Percentiles rank a stretch among this genome's conserved stretches.
These are phyloP conservation scores for Notechis scutatus DNA, from an alignment of 2,113 vertebrate species.

Conservation along the genomic window DNA sequence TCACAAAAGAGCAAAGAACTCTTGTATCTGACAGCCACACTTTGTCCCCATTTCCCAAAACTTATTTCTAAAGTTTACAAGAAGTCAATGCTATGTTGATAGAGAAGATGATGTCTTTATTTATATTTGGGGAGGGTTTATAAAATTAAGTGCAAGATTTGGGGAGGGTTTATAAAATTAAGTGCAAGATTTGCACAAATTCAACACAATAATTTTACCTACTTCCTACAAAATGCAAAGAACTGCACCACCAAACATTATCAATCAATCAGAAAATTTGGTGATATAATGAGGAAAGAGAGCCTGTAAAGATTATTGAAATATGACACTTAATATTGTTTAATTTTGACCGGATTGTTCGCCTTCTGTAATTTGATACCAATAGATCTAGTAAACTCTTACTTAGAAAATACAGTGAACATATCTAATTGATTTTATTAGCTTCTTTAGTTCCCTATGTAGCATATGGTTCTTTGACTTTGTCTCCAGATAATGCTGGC, in stretches of 20 bases:
- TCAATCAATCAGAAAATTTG: background rate
- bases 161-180: background rate
- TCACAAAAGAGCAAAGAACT: background rate
- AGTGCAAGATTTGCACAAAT: background rate
- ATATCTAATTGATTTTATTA: conserved; percentile 2
- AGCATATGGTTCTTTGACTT: background rate
- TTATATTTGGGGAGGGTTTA: background rate
- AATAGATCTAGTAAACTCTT: background rate
- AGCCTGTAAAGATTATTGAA: background rate
- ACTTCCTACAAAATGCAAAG: background rate
- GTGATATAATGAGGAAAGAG: background rate
- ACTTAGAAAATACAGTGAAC: background rate
- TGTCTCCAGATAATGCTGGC: background rate
- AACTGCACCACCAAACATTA: background rate
- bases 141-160: background rate
- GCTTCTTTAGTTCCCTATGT: background rate
- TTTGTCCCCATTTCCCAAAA: background rate
- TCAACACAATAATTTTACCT: background rate
- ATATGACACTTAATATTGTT: background rate
- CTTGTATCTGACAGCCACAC: background rate
- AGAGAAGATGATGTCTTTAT: background rate
- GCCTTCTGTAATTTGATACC: background rate
- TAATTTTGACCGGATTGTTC: background rate
- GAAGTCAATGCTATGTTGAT: background rate
- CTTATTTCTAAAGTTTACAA: background rate